Conservation (phyloP, 2,113 vertebrate genomes). For the Corythornis cristatus region DNA sequence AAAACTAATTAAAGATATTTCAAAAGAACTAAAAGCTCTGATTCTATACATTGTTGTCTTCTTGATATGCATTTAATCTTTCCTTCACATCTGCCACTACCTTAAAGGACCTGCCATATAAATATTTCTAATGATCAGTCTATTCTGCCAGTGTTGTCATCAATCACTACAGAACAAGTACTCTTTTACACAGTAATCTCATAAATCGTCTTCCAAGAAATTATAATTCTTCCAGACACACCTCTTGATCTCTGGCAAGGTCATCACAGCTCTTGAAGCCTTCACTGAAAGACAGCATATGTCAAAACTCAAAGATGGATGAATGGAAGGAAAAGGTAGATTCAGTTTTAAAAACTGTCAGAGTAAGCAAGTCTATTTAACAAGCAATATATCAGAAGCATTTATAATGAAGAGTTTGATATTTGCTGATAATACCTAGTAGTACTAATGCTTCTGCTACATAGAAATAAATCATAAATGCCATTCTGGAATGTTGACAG, state of each 20-base stretch:
- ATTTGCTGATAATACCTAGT: not conserved
- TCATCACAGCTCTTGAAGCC: constrained; percentile 47
- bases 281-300: constrained; percentile 31
- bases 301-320: constrained; percentile 53
- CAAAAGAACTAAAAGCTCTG: constrained; percentile 4
- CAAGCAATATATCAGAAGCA: not conserved
- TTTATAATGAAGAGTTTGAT: not conserved
- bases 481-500: not conserved
- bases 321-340: constrained; percentile 22
- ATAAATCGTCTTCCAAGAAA: constrained; percentile 73
- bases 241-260: constrained; percentile 74
- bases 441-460: not conserved
- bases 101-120: constrained; percentile 70
- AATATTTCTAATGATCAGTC: constrained; percentile 78
- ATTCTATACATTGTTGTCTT: not conserved
- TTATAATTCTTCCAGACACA: constrained; percentile 74
- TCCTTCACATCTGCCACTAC: constrained; percentile 28
- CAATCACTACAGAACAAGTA: constrained; percentile 73
- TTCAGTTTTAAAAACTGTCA: not conserved
- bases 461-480: constrained; percentile 10
- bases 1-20: constrained; percentile 30
- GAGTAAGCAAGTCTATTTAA: not conserved
- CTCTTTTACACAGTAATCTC: constrained; percentile 70
- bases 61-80: constrained; percentile 46
- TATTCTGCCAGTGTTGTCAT: constrained; percentile 68